Evolutionary conservation across 2,113 vertebrate genomes (phyloP).

Genomic region (Coptodon bakossiorum): DNA sequence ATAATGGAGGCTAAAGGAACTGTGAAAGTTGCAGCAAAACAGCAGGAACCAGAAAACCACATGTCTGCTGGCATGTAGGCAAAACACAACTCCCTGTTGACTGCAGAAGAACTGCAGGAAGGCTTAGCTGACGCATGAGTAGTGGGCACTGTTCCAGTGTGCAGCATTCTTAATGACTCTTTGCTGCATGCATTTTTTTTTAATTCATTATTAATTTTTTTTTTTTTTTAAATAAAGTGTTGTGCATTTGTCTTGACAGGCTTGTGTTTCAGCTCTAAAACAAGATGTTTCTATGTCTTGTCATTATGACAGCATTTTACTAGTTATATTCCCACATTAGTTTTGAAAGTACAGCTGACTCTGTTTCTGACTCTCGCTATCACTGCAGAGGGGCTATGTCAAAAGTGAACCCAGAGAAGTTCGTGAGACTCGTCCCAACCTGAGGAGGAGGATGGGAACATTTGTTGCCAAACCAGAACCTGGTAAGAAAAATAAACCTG

Average conservation of each 20-base stretch:
- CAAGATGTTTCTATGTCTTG: not conserved
- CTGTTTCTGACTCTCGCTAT: not conserved
- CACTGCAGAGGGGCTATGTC: conserved; percentile 61
- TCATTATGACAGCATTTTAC: not conserved
- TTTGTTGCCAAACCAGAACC: conserved; percentile 75
- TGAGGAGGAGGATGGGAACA: conserved; percentile 91
- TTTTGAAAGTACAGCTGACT: not conserved
- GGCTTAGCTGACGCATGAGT: not conserved
- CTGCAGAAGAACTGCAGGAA: not conserved
- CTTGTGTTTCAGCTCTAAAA: not conserved
- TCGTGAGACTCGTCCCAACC: conserved; percentile 79
- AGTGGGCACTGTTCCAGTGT: not conserved
- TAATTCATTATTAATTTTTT: not conserved
- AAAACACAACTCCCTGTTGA: not conserved
- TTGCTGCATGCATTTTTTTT: not conserved
- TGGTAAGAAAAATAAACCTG: conserved; percentile 66
- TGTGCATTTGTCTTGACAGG: not conserved
- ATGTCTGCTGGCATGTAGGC: not conserved
- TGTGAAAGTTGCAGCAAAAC: not conserved
- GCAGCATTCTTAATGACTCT: not conserved
- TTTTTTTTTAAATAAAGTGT: not conserved
- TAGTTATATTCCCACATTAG: not conserved
- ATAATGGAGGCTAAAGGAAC: not conserved
- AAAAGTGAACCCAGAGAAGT: conserved; percentile 79
- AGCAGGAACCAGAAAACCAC: not conserved